Conservation (phyloP, 2,797 vertebrate species). For the Eurystomus glaucurus region DNA sequence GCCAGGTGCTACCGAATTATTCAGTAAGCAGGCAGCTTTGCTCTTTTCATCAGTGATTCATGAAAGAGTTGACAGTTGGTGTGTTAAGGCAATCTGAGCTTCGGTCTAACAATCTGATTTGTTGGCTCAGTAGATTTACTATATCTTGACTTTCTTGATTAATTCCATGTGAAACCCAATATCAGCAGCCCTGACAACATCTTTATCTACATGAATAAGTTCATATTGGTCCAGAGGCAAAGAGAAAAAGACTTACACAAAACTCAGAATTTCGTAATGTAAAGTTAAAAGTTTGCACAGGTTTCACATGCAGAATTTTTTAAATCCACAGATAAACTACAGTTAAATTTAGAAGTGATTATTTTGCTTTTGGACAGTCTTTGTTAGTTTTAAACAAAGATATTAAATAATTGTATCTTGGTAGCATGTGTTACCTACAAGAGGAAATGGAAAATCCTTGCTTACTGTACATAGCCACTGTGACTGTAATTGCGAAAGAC, state of each 20-base stretch:
- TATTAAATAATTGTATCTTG: background rate
- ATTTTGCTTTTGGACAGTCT: background rate
- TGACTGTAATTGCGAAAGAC: background rate
- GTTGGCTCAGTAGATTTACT: conserved; percentile 60
- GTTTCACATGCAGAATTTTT: background rate
- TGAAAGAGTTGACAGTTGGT: conserved; percentile 57
- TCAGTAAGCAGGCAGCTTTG: conserved; percentile 48
- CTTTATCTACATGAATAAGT: conserved; percentile 38
- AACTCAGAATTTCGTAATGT: background rate
- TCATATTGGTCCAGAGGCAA: background rate
- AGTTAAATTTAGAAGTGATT: background rate
- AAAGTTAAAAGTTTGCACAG: background rate
- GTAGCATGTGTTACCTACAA: background rate
- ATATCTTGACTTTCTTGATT: conserved; percentile 70
- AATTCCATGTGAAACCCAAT: conserved; percentile 63
- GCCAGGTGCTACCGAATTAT: background rate
- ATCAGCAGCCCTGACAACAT: conserved; percentile 49
- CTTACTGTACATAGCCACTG: background rate
- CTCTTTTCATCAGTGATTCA: conserved; percentile 69
- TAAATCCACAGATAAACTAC: background rate
- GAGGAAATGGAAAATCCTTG: background rate
- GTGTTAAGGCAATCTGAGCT: conserved; percentile 69
- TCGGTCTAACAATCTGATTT: conserved; percentile 51
- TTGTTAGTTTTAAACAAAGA: background rate
- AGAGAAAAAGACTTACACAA: background rate